Base-by-base conservation (phyloP, 2,888 invertebrate genomes). In the Rhorus exstirpatorius region DNA sequence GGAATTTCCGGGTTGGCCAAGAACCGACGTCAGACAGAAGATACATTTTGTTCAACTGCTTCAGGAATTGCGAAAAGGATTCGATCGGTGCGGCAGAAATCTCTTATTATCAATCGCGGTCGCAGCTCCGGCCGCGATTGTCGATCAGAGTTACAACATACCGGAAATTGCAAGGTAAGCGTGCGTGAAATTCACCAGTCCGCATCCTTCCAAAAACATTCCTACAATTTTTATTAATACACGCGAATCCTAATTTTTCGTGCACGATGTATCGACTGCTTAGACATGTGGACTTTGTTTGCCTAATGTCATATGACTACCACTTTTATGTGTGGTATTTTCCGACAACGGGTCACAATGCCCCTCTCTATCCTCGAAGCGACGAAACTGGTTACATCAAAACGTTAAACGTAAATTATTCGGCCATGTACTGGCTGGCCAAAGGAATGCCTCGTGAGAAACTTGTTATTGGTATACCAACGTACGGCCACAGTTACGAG, bases 221-320 rank as follows among this genome's bases (percentile, higher is more conserved):
- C 60, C 12, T 38, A 21, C 0, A 19, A 63, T 8, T n/a, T n/a
- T 38, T 38, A 38, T 38, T 38, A 31, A 3, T 2, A 31, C 31
- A 70, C 14, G 3, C 14, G 38, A 51, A 60, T 46, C 8, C 7
- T 3, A 17, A 17, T 46, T 77, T 78, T 84, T 71, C 79, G 92
- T 93, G 74, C 89, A 96, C 96, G 67, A 49, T 46, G 0, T 61
- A 8, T 26, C 4, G 8, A 49, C 3, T 17, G 6, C 10, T 8
- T 17, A 65, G 65, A 31, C 94, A 96, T 90, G 95, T 96, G 0
- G 98, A 98, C 92, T 97, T 95, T 93, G 95, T 97, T 0, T 98
- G 97, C 92, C 90, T 98, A n/a, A 98, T 98, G 98, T 95, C 97
- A 0, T 98, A 98, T 90, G 98, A 98, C 92, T 98, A 95, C 89